These are phyloP conservation scores for Cherax quadricarinatus DNA, from an alignment of 1,140 invertebrate species.

Conservation along the genomic window DNA sequence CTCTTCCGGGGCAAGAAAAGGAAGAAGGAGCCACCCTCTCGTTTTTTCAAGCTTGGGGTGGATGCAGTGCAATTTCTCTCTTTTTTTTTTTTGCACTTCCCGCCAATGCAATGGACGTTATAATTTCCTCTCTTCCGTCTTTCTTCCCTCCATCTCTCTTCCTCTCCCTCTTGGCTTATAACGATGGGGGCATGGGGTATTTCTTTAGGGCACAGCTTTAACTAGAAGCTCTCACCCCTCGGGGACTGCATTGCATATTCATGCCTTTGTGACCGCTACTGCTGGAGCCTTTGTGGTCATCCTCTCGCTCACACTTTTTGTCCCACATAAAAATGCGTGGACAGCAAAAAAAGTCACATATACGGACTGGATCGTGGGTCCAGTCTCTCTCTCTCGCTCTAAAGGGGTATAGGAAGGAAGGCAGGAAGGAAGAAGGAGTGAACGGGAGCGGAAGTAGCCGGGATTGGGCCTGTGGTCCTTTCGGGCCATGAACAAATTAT, in stretches of 20 bases:
- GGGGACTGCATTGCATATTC: conserved; percentile 62
- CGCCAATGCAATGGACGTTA: neutral
- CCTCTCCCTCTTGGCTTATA: neutral
- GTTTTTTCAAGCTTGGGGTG: conserved; percentile 35
- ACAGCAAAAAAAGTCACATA: conserved; percentile 50
- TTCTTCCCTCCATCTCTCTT: neutral
- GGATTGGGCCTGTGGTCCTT: no score
- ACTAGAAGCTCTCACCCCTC: conserved; percentile 28
- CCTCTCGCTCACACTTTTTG: conserved; percentile 50
- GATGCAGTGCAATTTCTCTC: conserved; percentile 55
- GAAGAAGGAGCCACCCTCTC: conserved; percentile 22
- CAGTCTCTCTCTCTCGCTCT: neutral
- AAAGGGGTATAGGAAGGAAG: neutral
- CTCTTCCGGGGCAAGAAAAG: conserved; percentile 36
- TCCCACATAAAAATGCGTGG: conserved; percentile 48
- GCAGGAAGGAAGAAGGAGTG: neutral
- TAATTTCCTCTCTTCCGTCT: neutral
- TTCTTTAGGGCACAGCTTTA: neutral
- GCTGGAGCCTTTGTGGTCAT: conserved; percentile 55
- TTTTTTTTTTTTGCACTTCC: neutral
- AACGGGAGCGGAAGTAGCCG: no score
- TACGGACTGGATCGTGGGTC: conserved; percentile 20
- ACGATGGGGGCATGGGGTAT: neutral
- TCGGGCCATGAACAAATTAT: no score
- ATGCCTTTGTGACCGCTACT: conserved; percentile 54